A percentile compares a stretch with the other conserved stretches of the same genome.
phyloP scores from a whole-genome alignment of 2,797 vertebrate species.

The Lagocephalus sceleratus region DNA sequence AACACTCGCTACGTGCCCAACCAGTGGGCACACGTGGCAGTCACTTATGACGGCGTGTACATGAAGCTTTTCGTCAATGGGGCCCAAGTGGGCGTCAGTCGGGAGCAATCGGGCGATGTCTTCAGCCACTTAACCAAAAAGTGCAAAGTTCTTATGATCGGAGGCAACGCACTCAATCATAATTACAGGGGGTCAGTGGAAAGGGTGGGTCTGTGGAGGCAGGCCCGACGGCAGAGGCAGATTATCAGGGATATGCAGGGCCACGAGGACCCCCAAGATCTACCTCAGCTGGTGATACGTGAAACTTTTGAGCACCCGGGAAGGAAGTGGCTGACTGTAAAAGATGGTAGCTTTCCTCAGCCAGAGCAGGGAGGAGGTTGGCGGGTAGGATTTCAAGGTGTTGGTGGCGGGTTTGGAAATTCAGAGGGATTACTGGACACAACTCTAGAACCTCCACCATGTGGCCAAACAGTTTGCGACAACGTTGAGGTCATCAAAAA shows the following conservation, averaged over 20 bases:
- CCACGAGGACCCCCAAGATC: constrained; percentile 76
- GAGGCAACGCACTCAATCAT: constrained; percentile 90
- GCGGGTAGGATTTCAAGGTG: constrained; percentile 62
- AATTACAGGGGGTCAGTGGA: constrained; percentile 92
- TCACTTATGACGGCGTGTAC: constrained; percentile 88
- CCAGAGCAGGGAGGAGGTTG: constrained; percentile 71
- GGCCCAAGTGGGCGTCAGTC: constrained; percentile 90
- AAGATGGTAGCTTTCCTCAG: constrained; percentile 83
- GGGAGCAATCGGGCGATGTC: constrained; percentile 90
- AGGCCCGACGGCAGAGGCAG: constrained; percentile 86
- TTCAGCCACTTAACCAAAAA: constrained; percentile 93
- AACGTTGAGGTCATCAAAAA: constrained; percentile 87
- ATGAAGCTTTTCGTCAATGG: constrained; percentile 97
- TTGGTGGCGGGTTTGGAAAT: constrained; percentile 63
- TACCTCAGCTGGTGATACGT: constrained; percentile 89
- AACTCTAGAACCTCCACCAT: constrained; percentile 88
- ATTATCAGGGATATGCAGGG: constrained; percentile 88
- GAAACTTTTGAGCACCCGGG: constrained; percentile 91
- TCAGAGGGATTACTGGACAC: constrained; percentile 83
- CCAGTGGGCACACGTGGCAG: constrained; percentile 90
- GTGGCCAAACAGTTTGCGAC: constrained; percentile 94
- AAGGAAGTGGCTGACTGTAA: constrained; percentile 83
- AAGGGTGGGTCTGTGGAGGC: constrained; percentile 88
- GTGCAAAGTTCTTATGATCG: constrained; percentile 96
- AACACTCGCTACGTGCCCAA: constrained; percentile 88